Evolutionary conservation across 2,888 invertebrate genomes (phyloP), one percentile per base, ranked within the genome.

Genomic region (Dryobota labecula): DNA sequence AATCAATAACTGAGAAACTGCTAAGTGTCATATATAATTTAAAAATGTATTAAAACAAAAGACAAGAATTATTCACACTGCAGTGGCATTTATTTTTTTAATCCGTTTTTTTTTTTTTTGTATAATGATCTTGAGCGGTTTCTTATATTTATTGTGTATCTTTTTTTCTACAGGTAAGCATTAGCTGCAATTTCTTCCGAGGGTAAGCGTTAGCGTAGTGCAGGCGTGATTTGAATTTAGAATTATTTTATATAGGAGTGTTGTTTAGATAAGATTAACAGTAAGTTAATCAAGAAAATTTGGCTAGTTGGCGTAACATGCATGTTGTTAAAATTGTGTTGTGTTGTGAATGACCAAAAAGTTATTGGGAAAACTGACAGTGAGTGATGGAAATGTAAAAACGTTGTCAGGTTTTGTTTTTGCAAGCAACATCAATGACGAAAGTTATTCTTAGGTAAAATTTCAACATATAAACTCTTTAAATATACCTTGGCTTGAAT

Each of bases 101-200:
- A 33, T 33, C 5, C 33, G 33, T 33, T 33, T 33, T 33, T 33
- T 38, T 33, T 38, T 3, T 11, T 9, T 24, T 18, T 41, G 5
- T 30, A 0, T 20, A 27, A 60, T 27, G 6, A 45, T 43, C 20
- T 13, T 30, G 33, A 18, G 9, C n/a, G 20, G 0, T 43, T 38
- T 13, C 33, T 27, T 38, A 0, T 38, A 47, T 54, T 47, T 8
- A 18, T 1, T 60, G 9, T 47, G 20, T 47, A 3, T 36, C 1
- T 53, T 41, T 77, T 56, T 73, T 7, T 49, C 1, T 4, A 30
- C 54, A 78, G 80, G 80, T 73, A 79, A 73, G 67, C 11, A 24
- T 24, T 11, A 30, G 18, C 18, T n/a, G 41, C 60, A 20, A 43
- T 24, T n/a, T 57, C 36, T 0, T 24, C 36, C 6, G 30, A 33